Percentiles rank a stretch among this genome's conserved stretches.
Conservation (phyloP, 2,888 invertebrate species). For the Dolichopus griseipennis region DNA sequence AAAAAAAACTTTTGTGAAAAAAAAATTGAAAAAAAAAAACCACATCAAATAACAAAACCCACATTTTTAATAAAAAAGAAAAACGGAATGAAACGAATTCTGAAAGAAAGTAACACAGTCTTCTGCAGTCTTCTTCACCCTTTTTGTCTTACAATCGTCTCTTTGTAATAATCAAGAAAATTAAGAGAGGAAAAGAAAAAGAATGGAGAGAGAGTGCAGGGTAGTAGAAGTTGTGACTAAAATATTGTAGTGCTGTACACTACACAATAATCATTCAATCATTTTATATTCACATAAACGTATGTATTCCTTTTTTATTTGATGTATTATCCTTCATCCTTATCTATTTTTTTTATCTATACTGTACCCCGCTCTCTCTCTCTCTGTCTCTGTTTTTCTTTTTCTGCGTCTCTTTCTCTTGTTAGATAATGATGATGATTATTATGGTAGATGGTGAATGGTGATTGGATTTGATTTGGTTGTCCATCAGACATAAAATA, state of each 20-base stretch:
- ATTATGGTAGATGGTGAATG: not conserved
- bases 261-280: not conserved
- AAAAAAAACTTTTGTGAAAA: too few relatives aligned
- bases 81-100: too few relatives aligned
- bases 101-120: too few relatives aligned
- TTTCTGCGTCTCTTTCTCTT: not conserved
- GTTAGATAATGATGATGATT: not conserved
- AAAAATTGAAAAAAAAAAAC: too few relatives aligned
- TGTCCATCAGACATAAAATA: not conserved
- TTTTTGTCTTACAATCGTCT: too few relatives aligned
- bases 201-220: too few relatives aligned
- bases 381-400: not conserved
- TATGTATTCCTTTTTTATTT: not conserved
- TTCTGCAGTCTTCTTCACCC: too few relatives aligned
- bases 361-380: not conserved
- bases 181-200: too few relatives aligned
- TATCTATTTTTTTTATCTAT: not conserved
- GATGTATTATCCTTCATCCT: slow-evolving; percentile 1
- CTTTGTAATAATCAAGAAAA: not conserved
- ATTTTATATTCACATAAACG: not conserved
- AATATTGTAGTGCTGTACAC: not conserved
- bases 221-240: not conserved
- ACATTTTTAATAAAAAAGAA: too few relatives aligned
- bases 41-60: too few relatives aligned
- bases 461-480: not conserved